phyloP scores from a whole-genome alignment of 2,888 invertebrate genomes.

The Dichetophora obliterata region DNA sequence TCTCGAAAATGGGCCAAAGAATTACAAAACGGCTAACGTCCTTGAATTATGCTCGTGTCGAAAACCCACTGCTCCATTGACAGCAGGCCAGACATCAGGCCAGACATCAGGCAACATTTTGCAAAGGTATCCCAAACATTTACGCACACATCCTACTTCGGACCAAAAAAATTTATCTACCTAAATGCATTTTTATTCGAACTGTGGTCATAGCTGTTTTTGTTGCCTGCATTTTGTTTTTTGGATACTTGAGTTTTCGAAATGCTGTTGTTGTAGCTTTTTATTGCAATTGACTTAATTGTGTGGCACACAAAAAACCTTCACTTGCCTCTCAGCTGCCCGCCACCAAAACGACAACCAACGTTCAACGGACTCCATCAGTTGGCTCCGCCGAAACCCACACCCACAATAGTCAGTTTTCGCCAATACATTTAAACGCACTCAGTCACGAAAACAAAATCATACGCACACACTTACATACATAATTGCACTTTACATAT shows the following conservation, averaged over 20 bases:
- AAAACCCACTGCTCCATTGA: too few relatives aligned
- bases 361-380: neutral
- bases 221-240: constrained; percentile 1
- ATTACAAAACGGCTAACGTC: too few relatives aligned
- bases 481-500: neutral
- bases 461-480: neutral
- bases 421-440: neutral
- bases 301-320: neutral
- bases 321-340: too few relatives aligned
- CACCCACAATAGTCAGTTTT: neutral
- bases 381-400: neutral
- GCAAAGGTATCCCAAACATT: too few relatives aligned
- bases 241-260: neutral
- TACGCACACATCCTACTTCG: too few relatives aligned
- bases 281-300: constrained; percentile 17
- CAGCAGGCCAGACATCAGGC: too few relatives aligned
- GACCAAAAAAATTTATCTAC: neutral
- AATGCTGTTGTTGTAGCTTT: constrained; percentile 15
- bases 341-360: too few relatives aligned
- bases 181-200: neutral
- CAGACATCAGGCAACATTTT: too few relatives aligned
- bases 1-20: too few relatives aligned
- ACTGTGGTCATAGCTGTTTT: neutral
- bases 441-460: neutral
- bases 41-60: too few relatives aligned